Conservation (phyloP, 2,888 invertebrate species). For the Tetropium fuscum region DNA sequence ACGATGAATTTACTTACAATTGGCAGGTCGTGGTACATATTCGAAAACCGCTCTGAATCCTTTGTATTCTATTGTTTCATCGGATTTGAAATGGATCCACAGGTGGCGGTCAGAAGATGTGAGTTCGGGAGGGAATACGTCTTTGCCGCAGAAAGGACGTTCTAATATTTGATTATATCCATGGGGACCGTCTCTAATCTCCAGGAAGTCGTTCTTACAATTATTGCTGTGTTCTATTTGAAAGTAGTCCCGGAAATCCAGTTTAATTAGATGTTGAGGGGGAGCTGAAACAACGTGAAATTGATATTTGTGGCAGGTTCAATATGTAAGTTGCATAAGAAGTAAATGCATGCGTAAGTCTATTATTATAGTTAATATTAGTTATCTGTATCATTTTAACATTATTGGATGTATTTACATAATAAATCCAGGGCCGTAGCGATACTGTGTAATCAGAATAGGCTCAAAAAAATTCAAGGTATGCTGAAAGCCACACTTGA, state of each 20-base stretch:
- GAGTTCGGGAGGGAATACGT: slow-evolving; percentile 80
- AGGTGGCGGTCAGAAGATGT: slow-evolving; percentile 79
- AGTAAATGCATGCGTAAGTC: too few relatives aligned
- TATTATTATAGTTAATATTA: too few relatives aligned
- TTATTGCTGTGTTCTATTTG: slow-evolving; percentile 75
- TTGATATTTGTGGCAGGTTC: too few relatives aligned
- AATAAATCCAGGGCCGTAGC: too few relatives aligned
- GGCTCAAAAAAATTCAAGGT: too few relatives aligned
- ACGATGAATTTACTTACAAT: slow-evolving; percentile 66
- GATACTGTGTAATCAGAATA: too few relatives aligned
- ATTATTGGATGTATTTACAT: too few relatives aligned
- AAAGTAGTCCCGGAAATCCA: slow-evolving; percentile 87
- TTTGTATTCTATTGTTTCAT: slow-evolving; percentile 82
- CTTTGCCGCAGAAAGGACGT: slow-evolving; percentile 75
- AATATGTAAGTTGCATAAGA: too few relatives aligned
- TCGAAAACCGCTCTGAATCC: slow-evolving; percentile 85
- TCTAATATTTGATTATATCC: slow-evolving; percentile 75
- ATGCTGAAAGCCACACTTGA: too few relatives aligned
- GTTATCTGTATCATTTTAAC: too few relatives aligned
- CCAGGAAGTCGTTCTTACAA: slow-evolving; percentile 85
- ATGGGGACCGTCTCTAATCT: slow-evolving; percentile 85
- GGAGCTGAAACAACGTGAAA: slow-evolving; percentile 66
- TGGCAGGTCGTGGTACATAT: slow-evolving; percentile 71
- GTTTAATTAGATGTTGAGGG: slow-evolving; percentile 74
- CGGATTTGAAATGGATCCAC: slow-evolving; percentile 85